Percentiles rank a stretch among this genome's conserved stretches.
phyloP scores from a whole-genome alignment of 2,888 invertebrate species.

The Oxystoma pomonae region DNA sequence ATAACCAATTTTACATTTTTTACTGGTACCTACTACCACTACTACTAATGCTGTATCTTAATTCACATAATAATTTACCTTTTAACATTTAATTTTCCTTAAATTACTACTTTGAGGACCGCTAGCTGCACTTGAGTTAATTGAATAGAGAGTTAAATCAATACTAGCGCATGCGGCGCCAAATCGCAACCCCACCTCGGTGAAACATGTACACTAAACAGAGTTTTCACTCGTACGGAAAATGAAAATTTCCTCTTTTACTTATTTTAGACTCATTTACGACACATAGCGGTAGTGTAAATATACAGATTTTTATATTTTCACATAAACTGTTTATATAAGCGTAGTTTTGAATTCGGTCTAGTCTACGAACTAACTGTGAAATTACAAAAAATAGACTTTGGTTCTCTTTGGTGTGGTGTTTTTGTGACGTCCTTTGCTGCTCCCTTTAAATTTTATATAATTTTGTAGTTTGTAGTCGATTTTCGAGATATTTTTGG shows the following conservation, averaged over 20 bases:
- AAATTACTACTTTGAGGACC: no score
- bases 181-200: conserved; percentile 31
- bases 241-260: conserved; percentile 23
- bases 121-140: neutral
- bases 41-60: no score
- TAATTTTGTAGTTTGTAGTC: neutral
- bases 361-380: no score
- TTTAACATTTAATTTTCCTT: no score
- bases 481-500: neutral
- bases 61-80: no score
- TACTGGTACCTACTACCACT: no score
- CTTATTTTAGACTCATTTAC: conserved; percentile 13
- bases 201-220: conserved; percentile 23
- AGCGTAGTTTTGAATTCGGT: neutral
- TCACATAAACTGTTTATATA: neutral
- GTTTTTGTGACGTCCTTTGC: no score
- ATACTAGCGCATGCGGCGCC: conserved; percentile 31
- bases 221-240: conserved; percentile 18
- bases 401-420: no score
- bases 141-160: conserved; percentile 32
- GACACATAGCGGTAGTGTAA: conserved; percentile 9
- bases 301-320: neutral
- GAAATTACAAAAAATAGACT: no score
- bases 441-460: no score
- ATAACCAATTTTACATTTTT: no score